phyloP scores from a whole-genome alignment of 2,797 vertebrate species.

The Sebastes taczanowskii region DNA sequence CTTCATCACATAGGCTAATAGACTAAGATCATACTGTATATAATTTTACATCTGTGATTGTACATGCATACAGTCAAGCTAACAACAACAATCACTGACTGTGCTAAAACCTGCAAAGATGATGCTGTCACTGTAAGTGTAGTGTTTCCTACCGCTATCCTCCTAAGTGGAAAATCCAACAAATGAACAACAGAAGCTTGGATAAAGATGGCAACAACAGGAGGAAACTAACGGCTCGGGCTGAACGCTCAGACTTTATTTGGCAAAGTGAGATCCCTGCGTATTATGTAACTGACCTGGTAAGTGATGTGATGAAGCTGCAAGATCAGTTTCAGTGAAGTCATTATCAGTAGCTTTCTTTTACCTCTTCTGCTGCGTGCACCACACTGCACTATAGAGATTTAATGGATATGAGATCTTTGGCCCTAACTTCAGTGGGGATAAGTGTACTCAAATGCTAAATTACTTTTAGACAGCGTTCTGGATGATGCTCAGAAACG shows the following conservation, averaged over 20 bases:
- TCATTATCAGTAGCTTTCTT: slow-evolving; percentile 33
- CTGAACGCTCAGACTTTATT: slow-evolving; percentile 29
- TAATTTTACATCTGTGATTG: neutral
- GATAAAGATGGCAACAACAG: slow-evolving; percentile 14
- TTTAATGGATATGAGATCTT: slow-evolving; percentile 46
- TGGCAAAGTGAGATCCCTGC: slow-evolving; percentile 16
- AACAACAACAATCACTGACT: neutral
- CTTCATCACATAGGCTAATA: neutral
- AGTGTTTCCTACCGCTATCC: neutral
- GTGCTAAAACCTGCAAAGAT: neutral
- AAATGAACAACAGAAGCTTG: slow-evolving; percentile 25
- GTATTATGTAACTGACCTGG: slow-evolving; percentile 49
- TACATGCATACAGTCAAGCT: neutral
- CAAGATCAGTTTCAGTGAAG: slow-evolving; percentile 45
- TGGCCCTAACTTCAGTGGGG: slow-evolving; percentile 21
- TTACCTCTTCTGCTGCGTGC: slow-evolving; percentile 39
- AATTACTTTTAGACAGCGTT: slow-evolving; percentile 59
- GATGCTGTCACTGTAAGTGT: neutral
- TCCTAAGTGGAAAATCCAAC: slow-evolving; percentile 9
- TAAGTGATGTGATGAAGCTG: slow-evolving; percentile 28
- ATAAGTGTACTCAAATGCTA: slow-evolving; percentile 33
- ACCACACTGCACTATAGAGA: slow-evolving; percentile 8
- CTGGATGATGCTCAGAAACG: slow-evolving; percentile 45
- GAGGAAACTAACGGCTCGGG: neutral
- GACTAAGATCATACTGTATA: neutral